These are phyloP conservation scores for Sycophila sp. DNA, from an alignment of 1,140 invertebrate species.

Conservation along the genomic window DNA sequence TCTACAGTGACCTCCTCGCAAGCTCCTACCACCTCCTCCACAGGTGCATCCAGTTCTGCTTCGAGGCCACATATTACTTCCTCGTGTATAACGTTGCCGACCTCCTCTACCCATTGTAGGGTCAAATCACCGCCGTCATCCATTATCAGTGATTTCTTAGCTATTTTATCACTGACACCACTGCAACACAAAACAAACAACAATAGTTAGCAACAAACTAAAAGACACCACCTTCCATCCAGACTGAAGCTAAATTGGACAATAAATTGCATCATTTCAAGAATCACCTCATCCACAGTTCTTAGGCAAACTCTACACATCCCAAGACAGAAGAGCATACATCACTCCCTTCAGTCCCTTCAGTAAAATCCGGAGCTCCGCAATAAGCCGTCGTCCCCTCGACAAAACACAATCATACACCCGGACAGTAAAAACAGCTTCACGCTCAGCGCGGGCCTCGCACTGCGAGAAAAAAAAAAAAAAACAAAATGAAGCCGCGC, in stretches of 20 bases:
- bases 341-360: background rate
- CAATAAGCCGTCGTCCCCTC: too few species aligned
- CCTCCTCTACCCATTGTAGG: constrained; percentile 69
- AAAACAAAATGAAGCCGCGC: background rate
- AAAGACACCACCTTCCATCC: too few species aligned
- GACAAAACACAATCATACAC: constrained; percentile 29
- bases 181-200: constrained; percentile 43
- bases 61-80: constrained; percentile 74
- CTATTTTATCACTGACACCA: constrained; percentile 56
- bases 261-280: background rate
- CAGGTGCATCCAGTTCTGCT: constrained; percentile 55
- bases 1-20: constrained; percentile 66
- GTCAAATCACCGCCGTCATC: constrained; percentile 63
- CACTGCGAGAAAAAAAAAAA: background rate
- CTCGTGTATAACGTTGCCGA: constrained; percentile 70
- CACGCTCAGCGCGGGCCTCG: background rate
- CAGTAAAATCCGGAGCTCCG: background rate
- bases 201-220: constrained; percentile 10
- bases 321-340: background rate
- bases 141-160: constrained; percentile 45
- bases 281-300: background rate
- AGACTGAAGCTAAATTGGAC: too few species aligned
- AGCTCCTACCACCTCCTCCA: constrained; percentile 62
- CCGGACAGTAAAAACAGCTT: constrained; percentile 6
- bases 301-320: background rate